Conservation (phyloP, 1,140 invertebrate genomes). For the Drosophila saltans region DNA sequence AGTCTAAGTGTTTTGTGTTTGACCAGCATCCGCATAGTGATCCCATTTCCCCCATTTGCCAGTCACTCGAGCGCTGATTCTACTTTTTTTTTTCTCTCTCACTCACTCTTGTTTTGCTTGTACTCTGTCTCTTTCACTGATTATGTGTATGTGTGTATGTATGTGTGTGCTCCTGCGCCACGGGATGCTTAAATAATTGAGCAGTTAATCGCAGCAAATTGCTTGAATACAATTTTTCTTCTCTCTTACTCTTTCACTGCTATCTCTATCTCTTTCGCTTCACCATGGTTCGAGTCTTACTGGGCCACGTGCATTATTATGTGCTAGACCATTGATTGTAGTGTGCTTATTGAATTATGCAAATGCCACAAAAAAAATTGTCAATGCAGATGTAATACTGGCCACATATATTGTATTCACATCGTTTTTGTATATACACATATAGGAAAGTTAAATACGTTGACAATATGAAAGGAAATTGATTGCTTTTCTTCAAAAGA, state of each 20-base stretch:
- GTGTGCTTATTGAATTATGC: conserved; percentile 76
- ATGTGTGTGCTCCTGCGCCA: conserved; percentile 32
- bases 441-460: conserved; percentile 40
- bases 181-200: conserved; percentile 78
- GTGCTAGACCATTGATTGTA: conserved; percentile 61
- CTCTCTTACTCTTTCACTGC: conserved; percentile 2
- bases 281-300: not conserved
- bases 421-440: not conserved
- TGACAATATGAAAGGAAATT: conserved; percentile 61
- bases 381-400: conserved; percentile 57
- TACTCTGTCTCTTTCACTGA: not conserved
- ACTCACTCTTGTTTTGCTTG: conserved; percentile 15
- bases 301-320: conserved; percentile 59
- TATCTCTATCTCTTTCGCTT: conserved; percentile 9
- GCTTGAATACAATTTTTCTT: conserved; percentile 68
- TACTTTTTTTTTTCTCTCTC: conserved; percentile 18
- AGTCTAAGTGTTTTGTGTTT: conserved; percentile 72
- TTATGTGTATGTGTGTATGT: not conserved
- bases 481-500: conserved; percentile 43
- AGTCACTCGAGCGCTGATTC: conserved; percentile 55
- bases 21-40: conserved; percentile 35
- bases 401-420: conserved; percentile 13
- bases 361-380: conserved; percentile 63
- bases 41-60: conserved; percentile 32
- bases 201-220: conserved; percentile 81